A percentile compares a stretch with the other conserved stretches of the same genome.
phyloP scores from a whole-genome alignment of 2,113 vertebrate genomes.

The Bubalus kerabau region DNA sequence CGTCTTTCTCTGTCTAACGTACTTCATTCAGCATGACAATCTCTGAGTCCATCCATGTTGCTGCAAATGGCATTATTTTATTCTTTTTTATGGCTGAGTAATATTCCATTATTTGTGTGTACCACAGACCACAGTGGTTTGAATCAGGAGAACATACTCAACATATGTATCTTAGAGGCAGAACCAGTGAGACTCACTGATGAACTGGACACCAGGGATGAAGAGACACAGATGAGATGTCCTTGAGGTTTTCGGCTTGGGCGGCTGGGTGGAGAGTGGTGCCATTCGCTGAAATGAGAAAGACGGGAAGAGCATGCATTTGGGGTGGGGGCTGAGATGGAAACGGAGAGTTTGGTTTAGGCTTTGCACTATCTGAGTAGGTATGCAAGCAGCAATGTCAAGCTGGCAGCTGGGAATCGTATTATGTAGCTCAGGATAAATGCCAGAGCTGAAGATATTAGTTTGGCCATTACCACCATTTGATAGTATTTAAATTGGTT shows the following conservation, averaged over 20 bases:
- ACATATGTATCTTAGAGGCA: background rate
- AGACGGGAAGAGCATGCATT: accelerated
- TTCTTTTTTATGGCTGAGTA: background rate
- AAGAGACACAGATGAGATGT: background rate
- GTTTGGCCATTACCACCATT: background rate
- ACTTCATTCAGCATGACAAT: background rate
- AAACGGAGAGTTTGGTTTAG: background rate
- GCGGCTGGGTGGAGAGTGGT: background rate
- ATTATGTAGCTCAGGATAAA: background rate
- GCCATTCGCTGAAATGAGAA: background rate
- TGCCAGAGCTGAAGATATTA: background rate
- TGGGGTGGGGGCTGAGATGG: background rate
- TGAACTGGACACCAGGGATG: background rate
- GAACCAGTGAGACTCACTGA: background rate
- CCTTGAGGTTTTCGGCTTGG: background rate
- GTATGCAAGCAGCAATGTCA: background rate
- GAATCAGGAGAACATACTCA: background rate
- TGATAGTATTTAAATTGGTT: conserved; percentile 5
- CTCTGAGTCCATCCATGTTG: background rate
- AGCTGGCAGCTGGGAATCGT: background rate
- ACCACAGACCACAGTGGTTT: background rate
- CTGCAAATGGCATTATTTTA: background rate
- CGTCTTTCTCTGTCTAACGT: background rate
- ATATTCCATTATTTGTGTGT: background rate
- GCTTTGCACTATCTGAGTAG: background rate